Evolutionary conservation across 2,888 invertebrate species (phyloP).

Genomic region (Apodemia zela): DNA sequence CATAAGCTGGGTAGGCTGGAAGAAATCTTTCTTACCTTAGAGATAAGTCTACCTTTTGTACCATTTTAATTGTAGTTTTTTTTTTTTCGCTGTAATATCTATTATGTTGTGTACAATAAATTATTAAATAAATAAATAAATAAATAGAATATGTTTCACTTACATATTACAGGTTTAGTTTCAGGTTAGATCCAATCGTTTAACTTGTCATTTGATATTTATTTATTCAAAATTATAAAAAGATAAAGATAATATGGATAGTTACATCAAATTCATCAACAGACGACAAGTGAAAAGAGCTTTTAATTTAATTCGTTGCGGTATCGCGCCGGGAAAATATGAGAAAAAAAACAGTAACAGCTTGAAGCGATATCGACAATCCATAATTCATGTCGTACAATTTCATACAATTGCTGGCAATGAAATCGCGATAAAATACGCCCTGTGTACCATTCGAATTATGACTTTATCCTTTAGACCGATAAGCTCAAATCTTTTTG

Average conservation of each 20-base stretch:
- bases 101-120: too few species aligned
- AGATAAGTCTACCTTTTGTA: too few species aligned
- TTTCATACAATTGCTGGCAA: conserved; percentile 68
- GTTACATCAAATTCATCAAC: conserved; percentile 76
- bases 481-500: conserved; percentile 44
- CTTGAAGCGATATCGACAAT: conserved; percentile 80
- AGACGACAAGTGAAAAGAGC: conserved; percentile 79
- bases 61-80: too few species aligned
- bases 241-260: conserved; percentile 39
- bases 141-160: too few species aligned
- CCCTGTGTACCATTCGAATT: conserved; percentile 43
- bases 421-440: conserved; percentile 45
- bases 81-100: too few species aligned
- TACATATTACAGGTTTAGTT: too few species aligned
- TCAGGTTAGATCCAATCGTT: too few species aligned
- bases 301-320: conserved; percentile 81
- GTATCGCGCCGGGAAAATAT: conserved; percentile 71
- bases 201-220: too few species aligned
- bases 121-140: too few species aligned
- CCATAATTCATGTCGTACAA: conserved; percentile 80
- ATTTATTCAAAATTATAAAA: not conserved
- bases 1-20: too few species aligned
- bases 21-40: too few species aligned
- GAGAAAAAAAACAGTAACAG: conserved; percentile 79
- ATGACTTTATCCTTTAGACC: conserved; percentile 44